phyloP scores from a whole-genome alignment of 1,140 invertebrate species.

The Platyscapa corneri region DNA sequence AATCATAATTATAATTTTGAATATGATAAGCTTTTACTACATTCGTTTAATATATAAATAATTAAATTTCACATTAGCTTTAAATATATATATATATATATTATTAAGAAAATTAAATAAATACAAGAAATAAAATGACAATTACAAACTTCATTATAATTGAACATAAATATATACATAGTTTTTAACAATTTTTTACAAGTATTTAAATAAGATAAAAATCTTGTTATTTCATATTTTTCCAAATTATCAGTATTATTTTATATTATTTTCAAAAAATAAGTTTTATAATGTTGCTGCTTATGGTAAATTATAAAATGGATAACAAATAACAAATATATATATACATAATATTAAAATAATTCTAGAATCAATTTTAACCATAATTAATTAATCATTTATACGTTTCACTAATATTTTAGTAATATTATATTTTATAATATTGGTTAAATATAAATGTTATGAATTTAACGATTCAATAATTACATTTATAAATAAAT shows the following conservation, averaged over 20 bases:
- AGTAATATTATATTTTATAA: no score
- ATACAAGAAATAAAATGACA: constrained; percentile 33
- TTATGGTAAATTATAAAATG: constrained; percentile 14
- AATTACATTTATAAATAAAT: no score
- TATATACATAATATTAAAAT: no score
- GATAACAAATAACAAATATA: neutral
- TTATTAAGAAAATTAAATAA: constrained; percentile 39
- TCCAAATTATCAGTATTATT: constrained; percentile 27
- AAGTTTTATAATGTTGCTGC: neutral
- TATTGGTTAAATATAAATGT: no score
- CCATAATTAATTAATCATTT: no score
- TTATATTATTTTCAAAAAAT: constrained; percentile 1
- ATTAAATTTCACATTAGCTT: constrained; percentile 33
- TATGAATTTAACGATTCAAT: no score
- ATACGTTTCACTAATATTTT: no score
- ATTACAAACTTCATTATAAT: constrained; percentile 42
- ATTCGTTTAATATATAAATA: neutral
- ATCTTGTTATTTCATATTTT: constrained; percentile 18
- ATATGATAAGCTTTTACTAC: constrained; percentile 2
- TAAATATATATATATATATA: constrained; percentile 13
- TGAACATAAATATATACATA: constrained; percentile 47
- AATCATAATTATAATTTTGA: constrained; percentile 1
- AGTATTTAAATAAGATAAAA: constrained; percentile 8
- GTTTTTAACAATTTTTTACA: constrained; percentile 15
- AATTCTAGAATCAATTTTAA: no score